Evolutionary conservation across 2,888 invertebrate genomes (phyloP).

Genomic region (Digitonthophagus gazella): DNA sequence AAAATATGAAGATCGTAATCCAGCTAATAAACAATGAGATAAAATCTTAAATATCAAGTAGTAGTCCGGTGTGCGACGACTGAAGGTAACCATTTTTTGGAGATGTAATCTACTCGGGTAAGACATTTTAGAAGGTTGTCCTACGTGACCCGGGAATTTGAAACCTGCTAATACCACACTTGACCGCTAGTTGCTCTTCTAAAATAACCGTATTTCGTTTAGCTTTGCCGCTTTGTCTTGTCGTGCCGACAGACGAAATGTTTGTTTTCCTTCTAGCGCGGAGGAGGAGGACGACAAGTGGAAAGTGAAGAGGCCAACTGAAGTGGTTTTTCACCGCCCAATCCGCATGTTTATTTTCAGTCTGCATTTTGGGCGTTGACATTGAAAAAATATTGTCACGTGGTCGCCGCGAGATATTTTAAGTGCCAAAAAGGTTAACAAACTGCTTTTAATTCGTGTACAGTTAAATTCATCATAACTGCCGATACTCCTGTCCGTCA

Average conservation of each 20-base stretch:
- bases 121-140: conserved; percentile 28
- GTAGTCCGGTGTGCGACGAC: conserved; percentile 26
- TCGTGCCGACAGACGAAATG: not conserved
- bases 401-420: too few relatives aligned
- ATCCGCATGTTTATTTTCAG: not conserved
- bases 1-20: conserved; percentile 29
- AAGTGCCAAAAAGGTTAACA: not conserved
- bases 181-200: conserved; percentile 16
- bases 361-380: not conserved
- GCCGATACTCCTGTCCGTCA: not conserved
- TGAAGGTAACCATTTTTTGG: conserved; percentile 28
- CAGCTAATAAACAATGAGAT: conserved; percentile 32
- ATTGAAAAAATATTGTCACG: too few relatives aligned
- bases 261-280: not conserved
- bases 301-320: not conserved
- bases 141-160: conserved; percentile 28
- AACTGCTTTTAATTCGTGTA: not conserved
- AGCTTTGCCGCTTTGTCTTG: not conserved
- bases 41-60: conserved; percentile 32
- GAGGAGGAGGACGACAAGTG: not conserved
- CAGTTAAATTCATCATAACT: not conserved
- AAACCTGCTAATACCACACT: conserved; percentile 23
- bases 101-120: conserved; percentile 32
- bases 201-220: not conserved
- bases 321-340: not conserved